Conservation (phyloP, 2,888 invertebrate species). For the Spilosoma lubricipeda region DNA sequence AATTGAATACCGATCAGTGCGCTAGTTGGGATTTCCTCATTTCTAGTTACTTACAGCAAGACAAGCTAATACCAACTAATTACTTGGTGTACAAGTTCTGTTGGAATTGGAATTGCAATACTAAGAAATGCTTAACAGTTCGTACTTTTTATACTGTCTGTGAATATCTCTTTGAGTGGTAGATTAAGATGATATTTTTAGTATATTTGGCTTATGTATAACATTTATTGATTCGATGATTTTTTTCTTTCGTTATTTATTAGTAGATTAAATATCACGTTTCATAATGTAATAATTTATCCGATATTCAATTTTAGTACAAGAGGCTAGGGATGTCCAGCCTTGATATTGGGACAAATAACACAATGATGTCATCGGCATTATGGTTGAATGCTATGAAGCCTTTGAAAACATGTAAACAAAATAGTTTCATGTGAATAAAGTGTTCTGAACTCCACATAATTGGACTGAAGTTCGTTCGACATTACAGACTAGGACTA, state of each 20-base stretch:
- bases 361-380: not conserved
- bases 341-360: not conserved
- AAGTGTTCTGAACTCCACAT: not conserved
- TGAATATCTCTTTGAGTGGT: not conserved
- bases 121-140: not conserved
- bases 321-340: no score
- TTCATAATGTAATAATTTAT: no score
- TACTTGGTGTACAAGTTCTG: not conserved
- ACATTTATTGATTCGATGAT: no score
- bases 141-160: not conserved
- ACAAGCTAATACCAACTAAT: not conserved
- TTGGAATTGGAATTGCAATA: not conserved
- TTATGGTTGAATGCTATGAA: not conserved
- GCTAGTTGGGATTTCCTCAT: conserved; percentile 15
- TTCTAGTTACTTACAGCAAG: not conserved
- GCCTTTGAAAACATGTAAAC: not conserved
- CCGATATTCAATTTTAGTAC: no score
- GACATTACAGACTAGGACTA: no score
- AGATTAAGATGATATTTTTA: not conserved
- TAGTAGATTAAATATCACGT: no score
- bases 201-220: no score
- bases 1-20: conserved; percentile 23
- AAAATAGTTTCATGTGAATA: not conserved
- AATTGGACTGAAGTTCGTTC: no score
- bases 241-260: no score